These are phyloP conservation scores for Myripristis murdjan DNA, from an alignment of 2,797 vertebrate species.

Conservation along the genomic window DNA sequence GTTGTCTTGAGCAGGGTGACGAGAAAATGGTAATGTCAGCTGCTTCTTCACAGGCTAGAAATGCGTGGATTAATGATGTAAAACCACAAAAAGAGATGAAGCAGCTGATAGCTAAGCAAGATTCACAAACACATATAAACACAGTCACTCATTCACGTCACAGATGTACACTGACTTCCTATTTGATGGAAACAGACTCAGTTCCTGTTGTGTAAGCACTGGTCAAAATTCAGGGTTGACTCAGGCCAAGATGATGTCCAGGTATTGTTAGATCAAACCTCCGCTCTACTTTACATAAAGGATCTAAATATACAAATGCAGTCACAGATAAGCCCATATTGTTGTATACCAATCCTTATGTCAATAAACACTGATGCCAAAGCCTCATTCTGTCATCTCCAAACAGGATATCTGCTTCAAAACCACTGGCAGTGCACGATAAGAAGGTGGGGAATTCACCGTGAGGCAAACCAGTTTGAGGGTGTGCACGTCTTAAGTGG, in stretches of 20 bases:
- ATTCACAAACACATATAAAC: neutral
- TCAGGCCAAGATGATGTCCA: constrained; percentile 41
- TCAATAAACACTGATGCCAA: neutral
- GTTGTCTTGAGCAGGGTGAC: neutral
- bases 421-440: neutral
- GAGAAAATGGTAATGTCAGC: neutral
- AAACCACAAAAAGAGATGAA: neutral
- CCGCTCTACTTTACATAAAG: constrained; percentile 40
- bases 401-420: constrained; percentile 44
- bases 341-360: constrained; percentile 43
- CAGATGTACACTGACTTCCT: constrained; percentile 38
- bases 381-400: neutral
- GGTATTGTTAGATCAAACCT: constrained; percentile 53
- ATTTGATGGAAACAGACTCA: constrained; percentile 33
- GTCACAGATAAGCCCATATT: constrained; percentile 45
- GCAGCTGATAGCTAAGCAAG: neutral
- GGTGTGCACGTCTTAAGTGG: neutral
- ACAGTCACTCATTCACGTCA: constrained; percentile 2
- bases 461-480: neutral
- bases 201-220: constrained; percentile 62
- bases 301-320: constrained; percentile 44
- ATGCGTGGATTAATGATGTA: neutral
- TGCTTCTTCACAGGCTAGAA: neutral
- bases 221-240: neutral
- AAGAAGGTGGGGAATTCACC: constrained; percentile 3